Conservation (phyloP, 2,797 vertebrate genomes). For the Psittacula derbiana region DNA sequence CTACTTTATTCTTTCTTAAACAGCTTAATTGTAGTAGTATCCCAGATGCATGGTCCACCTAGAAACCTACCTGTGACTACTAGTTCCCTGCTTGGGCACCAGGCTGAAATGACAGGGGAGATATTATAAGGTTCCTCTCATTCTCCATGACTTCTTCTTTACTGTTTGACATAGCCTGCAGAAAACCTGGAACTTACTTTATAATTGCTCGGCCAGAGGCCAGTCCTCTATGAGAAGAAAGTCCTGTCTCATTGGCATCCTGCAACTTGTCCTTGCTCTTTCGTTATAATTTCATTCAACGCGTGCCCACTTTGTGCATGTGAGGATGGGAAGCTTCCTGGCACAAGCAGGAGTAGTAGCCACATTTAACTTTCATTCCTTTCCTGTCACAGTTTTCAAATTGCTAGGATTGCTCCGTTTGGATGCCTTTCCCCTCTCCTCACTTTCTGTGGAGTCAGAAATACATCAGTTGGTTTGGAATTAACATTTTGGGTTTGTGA, state of each 20-base stretch:
- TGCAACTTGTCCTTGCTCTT: not conserved
- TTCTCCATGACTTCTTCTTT: not conserved
- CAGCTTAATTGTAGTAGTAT: not conserved
- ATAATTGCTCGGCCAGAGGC: not conserved
- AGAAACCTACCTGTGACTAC: not conserved
- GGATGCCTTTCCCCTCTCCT: not conserved
- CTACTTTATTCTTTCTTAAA: not conserved
- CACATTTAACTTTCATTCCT: not conserved
- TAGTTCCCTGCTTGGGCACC: not conserved
- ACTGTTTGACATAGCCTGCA: not conserved
- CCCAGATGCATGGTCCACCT: not conserved
- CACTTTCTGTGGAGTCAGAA: not conserved
- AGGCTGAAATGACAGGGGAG: not conserved
- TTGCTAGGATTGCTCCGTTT: not conserved
- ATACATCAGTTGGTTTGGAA: not conserved
- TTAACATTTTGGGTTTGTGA: not conserved
- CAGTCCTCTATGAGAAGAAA: not conserved
- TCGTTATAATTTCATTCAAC: not conserved
- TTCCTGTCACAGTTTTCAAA: not conserved
- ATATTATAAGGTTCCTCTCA: not conserved
- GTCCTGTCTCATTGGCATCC: not conserved
- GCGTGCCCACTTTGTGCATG: no score
- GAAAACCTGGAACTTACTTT: not conserved
- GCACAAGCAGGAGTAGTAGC: not conserved
- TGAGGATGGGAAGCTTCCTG: not conserved